Evolutionary conservation across 2,888 invertebrate genomes (phyloP).

Genomic region (Phrixothrix hirtus): DNA sequence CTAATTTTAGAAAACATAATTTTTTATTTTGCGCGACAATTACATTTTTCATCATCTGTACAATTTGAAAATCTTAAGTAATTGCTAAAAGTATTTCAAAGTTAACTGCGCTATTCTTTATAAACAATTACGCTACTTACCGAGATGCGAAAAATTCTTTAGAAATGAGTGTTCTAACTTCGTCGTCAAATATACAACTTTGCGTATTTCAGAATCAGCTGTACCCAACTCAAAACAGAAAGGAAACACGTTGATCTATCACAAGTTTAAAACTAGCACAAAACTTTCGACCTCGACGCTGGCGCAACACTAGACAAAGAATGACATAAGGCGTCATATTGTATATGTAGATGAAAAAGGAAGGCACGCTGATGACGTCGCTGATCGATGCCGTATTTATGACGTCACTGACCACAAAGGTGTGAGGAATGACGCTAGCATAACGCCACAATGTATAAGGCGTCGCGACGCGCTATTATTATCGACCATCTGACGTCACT

Average conservation of each 20-base stretch:
- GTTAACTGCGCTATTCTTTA: not conserved
- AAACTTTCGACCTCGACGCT: conserved; percentile 46
- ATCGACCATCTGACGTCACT: conserved; percentile 45
- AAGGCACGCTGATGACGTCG: conserved; percentile 41
- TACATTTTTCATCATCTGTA: no score
- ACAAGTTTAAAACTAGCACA: conserved; percentile 29
- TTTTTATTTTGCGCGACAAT: no score
- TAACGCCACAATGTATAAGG: conserved; percentile 41
- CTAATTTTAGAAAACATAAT: no score
- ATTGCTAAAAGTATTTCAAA: no score
- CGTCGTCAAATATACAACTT: no score
- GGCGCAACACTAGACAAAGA: conserved; percentile 37
- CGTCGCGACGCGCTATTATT: conserved; percentile 45
- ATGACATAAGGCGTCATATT: conserved; percentile 16
- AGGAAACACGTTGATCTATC: conserved; percentile 12
- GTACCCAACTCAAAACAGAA: conserved; percentile 10
- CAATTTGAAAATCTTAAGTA: no score
- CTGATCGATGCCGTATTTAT: conserved; percentile 26
- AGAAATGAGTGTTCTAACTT: no score
- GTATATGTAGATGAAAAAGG: conserved; percentile 18
- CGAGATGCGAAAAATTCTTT: no score
- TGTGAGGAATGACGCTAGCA: conserved; percentile 44
- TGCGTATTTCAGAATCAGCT: no score
- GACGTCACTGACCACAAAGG: conserved; percentile 43
- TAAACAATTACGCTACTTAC: no score